These are phyloP conservation scores for Parazoanthus darwini DNA, from an alignment of 92 coral and sea anemone genomes.

Conservation along the genomic window DNA sequence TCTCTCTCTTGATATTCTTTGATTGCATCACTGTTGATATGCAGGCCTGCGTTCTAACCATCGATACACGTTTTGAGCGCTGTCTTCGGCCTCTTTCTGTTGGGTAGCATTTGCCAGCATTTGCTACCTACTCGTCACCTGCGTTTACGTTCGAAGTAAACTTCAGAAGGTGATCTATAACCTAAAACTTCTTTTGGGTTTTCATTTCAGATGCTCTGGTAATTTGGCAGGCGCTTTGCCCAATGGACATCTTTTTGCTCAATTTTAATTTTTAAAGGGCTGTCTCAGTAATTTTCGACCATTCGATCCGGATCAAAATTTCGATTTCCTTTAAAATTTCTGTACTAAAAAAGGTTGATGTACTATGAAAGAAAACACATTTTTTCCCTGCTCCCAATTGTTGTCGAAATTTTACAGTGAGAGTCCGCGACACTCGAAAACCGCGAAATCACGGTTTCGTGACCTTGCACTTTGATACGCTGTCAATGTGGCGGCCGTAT, in stretches of 20 bases:
- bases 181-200: conserved; percentile 55
- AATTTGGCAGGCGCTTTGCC: conserved; percentile 37
- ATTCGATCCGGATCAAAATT: no score
- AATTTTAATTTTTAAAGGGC: conserved; percentile 11
- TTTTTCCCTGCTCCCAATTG: no score
- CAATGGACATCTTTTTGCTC: conserved; percentile 47
- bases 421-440: no score
- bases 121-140: conserved; percentile 20
- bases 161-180: conserved; percentile 39
- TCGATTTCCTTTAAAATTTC: no score
- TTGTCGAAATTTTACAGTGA: no score
- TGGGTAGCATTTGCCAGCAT: conserved; percentile 20
- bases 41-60: conserved; percentile 22
- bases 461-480: no score
- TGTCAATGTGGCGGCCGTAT: no score
- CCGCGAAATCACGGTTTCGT: no score
- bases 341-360: no score
- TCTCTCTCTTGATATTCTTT: conserved; percentile 16
- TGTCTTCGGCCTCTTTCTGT: conserved; percentile 9
- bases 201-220: conserved; percentile 49
- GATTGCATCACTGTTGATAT: conserved; percentile 15
- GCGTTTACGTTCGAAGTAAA: background rate
- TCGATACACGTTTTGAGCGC: conserved; percentile 29
- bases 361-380: no score
- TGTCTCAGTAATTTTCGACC: no score